A percentile compares a stretch with the other conserved stretches of the same genome.
phyloP scores from a whole-genome alignment of 2,888 invertebrate species.

The Schizotus pectinicornis region DNA sequence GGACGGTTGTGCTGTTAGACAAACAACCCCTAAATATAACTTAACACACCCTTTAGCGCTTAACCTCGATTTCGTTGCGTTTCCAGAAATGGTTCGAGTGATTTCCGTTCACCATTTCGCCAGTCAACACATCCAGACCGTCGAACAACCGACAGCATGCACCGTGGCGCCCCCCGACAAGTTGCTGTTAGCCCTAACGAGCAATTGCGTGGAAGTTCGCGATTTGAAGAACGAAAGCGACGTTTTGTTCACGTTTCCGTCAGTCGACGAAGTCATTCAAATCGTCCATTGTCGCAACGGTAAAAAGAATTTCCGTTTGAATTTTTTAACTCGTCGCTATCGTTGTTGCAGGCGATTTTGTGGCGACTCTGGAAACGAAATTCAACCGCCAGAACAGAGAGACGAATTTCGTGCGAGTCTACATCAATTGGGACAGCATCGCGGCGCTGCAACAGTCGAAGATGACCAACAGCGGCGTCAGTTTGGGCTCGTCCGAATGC shows the following conservation, averaged over 20 bases:
- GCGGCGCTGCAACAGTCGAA: conserved; percentile 59
- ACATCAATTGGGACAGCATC: conserved; percentile 75
- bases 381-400: conserved; percentile 58
- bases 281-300: conserved; percentile 72
- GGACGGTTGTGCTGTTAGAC: conserved; percentile 1
- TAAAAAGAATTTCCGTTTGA: conserved; percentile 41
- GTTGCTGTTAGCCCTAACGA: conserved; percentile 66
- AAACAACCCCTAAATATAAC: conserved; percentile 6
- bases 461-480: conserved; percentile 56
- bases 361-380: conserved; percentile 70
- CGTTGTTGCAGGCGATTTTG: conserved; percentile 64
- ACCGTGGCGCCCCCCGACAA: conserved; percentile 65
- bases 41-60: conserved; percentile 3
- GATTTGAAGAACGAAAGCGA: conserved; percentile 59
- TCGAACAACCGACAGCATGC: conserved; percentile 71
- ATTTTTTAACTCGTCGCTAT: conserved; percentile 42
- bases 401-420: conserved; percentile 69
- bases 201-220: conserved; percentile 67
- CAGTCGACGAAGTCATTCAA: conserved; percentile 73
- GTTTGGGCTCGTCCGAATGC: conserved; percentile 55
- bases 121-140: conserved; percentile 68
- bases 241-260: conserved; percentile 70
- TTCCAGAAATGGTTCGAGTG: conserved; percentile 67
- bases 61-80: not conserved
- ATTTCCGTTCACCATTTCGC: conserved; percentile 73